Evolutionary conservation across 2,797 vertebrate genomes (phyloP), one percentile per base, ranked within the genome.

Genomic region (Crax fasciolata): DNA sequence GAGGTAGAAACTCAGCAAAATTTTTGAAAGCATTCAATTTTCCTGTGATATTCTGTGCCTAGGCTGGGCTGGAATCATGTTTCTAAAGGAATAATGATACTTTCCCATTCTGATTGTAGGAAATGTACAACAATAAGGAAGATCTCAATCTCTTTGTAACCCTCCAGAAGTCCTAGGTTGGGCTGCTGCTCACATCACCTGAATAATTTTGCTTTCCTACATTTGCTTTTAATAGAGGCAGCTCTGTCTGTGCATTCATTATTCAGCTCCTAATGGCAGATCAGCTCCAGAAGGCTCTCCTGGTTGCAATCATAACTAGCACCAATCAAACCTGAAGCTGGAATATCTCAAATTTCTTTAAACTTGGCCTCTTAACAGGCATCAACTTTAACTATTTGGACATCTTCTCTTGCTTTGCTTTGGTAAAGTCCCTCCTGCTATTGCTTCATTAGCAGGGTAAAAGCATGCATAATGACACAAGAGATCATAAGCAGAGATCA

Each of bases 271-370:
- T 57, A 68, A 75, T 43, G 87, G 68, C 35, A 87, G 46, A 84
- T 30, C 74, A 79, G 35, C 72, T 94, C 73, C 74, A 74, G 32
- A 65, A 65, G 75, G 49, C 61, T 87, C 46, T 91, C 28, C 54
- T 85, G 54, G 65, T 32, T 92, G 82, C 65, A 89, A 28, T 83
- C 54, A 57, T 77, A 89, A 87, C 65, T 23, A 54, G 68, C 61
- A 85, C 68, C 62, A 68, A 83, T 85, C 79, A 94, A 92, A 91
- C 11, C n/a, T 41, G 54, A 94, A 87, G 41, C 24, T 68, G 84
- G 91, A 92, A 77, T 79, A 94, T 2, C 30, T 19, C 8, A 23
- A 48, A 84, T 83, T 58, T 83, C 84, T 78, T 89, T 62, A 91
- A 84, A 63, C 10, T 61, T 30, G 52, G 15, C 11, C 52, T 78